These are phyloP conservation scores for Cynocephalus volans DNA, from an alignment of 2,113 vertebrate genomes.

Conservation along the genomic window DNA sequence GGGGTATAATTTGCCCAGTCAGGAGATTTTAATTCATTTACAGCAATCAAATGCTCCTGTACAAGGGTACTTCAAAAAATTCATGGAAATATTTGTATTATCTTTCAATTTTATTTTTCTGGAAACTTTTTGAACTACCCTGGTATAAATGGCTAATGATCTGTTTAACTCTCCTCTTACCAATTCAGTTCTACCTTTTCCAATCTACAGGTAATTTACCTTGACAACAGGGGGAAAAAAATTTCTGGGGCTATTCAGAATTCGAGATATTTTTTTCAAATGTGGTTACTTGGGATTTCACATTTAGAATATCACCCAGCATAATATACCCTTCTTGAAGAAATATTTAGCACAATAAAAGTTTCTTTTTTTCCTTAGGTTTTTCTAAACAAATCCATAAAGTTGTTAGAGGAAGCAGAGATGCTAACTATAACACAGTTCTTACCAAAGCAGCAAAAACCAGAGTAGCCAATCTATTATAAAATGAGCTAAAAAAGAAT, in stretches of 20 bases:
- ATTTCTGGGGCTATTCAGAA: not conserved
- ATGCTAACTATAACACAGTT: constrained; percentile 45
- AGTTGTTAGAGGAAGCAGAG: constrained; percentile 47
- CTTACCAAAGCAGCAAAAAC: constrained; percentile 57
- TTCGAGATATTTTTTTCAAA: not conserved
- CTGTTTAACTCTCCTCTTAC: constrained; percentile 42
- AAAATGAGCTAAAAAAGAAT: constrained; percentile 41
- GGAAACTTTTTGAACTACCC: too few species aligned
- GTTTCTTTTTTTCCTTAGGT: not conserved
- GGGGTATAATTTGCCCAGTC: not conserved
- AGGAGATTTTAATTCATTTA: constrained; percentile 48
- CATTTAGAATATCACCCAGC: not conserved
- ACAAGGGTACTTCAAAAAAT: too few species aligned
- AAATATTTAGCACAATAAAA: constrained; percentile 55
- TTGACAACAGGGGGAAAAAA: not conserved
- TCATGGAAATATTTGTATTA: too few species aligned
- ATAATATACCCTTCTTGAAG: constrained; percentile 53
- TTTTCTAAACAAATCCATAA: constrained; percentile 49
- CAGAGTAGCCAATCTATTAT: not conserved
- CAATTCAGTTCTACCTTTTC: constrained; percentile 41
- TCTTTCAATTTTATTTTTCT: too few species aligned
- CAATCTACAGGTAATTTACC: constrained; percentile 18
- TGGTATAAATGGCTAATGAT: constrained; percentile 22
- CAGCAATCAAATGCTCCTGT: constrained; percentile 45
- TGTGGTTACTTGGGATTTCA: not conserved